Conservation (phyloP, 1,140 invertebrate species). For the Drosophila novamexicana region DNA sequence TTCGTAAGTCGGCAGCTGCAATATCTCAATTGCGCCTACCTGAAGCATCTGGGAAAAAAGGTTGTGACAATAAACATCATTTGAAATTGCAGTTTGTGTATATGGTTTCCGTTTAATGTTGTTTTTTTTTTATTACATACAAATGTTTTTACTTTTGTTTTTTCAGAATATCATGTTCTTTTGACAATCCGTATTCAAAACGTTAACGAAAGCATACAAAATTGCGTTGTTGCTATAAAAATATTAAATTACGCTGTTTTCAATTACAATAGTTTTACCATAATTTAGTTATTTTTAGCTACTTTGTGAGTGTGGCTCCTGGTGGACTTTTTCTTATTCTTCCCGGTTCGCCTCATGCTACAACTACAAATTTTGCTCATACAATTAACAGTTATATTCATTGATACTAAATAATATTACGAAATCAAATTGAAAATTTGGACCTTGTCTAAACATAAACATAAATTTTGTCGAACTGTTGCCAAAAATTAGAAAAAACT, state of each 20-base stretch:
- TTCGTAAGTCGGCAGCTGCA: slow-evolving; percentile 3
- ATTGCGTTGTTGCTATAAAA: slow-evolving; percentile 65
- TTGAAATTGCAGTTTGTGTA: slow-evolving; percentile 19
- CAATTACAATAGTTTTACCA: slow-evolving; percentile 62
- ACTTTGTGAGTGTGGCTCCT: slow-evolving; percentile 18
- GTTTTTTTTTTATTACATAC: slow-evolving; percentile 66
- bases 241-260: slow-evolving; percentile 57
- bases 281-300: slow-evolving; percentile 62
- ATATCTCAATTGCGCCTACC: background rate
- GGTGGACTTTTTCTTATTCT: slow-evolving; percentile 12
- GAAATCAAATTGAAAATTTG: slow-evolving; percentile 46
- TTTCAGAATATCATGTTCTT: slow-evolving; percentile 27
- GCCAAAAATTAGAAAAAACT: slow-evolving; percentile 45
- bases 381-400: slow-evolving; percentile 40
- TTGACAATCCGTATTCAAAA: slow-evolving; percentile 37
- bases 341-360: slow-evolving; percentile 27
- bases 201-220: slow-evolving; percentile 61
- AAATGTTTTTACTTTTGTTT: slow-evolving; percentile 44
- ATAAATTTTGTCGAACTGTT: slow-evolving; percentile 59
- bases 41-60: slow-evolving; percentile 1
- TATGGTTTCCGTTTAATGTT: slow-evolving; percentile 38
- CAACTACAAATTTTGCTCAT: slow-evolving; percentile 35
- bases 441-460: slow-evolving; percentile 53
- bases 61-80: slow-evolving; percentile 5
- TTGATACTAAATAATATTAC: slow-evolving; percentile 49